Evolutionary conservation across 2,797 vertebrate genomes (phyloP).

Genomic region (Onychomys leucogaster): DNA sequence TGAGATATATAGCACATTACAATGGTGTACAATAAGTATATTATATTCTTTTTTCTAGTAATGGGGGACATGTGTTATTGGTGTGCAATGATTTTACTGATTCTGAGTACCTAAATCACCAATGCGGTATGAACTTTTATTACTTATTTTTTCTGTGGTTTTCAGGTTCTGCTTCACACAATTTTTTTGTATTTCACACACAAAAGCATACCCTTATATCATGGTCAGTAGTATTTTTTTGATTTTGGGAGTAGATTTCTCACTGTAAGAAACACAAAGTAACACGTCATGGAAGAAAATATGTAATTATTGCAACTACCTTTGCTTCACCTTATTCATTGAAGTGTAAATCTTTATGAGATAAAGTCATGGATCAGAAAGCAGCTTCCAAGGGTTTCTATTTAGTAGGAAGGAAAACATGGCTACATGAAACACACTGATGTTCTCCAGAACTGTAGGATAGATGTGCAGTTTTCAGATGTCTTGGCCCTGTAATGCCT

Average conservation of each 20-base stretch:
- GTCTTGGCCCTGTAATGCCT: not conserved
- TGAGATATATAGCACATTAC: not conserved
- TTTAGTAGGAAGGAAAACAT: constrained; percentile 36
- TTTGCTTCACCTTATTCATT: constrained; percentile 72
- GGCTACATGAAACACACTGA: not conserved
- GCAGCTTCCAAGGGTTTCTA: constrained; percentile 49
- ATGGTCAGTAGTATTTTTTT: constrained; percentile 27
- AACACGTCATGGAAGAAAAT: constrained; percentile 58
- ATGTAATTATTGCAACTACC: constrained; percentile 76
- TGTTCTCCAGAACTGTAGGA: not conserved
- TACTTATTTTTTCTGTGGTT: not conserved
- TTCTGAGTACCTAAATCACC: constrained; percentile 11
- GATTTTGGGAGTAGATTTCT: constrained; percentile 66
- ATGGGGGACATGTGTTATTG: not conserved
- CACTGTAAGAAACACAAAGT: constrained; percentile 69
- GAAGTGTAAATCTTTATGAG: constrained; percentile 79
- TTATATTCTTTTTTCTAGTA: not conserved
- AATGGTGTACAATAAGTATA: not conserved
- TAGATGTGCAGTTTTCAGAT: not conserved
- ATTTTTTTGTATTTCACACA: not conserved
- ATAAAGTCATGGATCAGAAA: constrained; percentile 72
- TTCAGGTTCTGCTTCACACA: not conserved
- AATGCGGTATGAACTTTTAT: not conserved
- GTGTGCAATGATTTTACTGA: not conserved
- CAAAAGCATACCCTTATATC: constrained; percentile 52